Base-by-base conservation (phyloP, 2,888 invertebrate genomes). In the Drosophila pseudotakahashii region DNA sequence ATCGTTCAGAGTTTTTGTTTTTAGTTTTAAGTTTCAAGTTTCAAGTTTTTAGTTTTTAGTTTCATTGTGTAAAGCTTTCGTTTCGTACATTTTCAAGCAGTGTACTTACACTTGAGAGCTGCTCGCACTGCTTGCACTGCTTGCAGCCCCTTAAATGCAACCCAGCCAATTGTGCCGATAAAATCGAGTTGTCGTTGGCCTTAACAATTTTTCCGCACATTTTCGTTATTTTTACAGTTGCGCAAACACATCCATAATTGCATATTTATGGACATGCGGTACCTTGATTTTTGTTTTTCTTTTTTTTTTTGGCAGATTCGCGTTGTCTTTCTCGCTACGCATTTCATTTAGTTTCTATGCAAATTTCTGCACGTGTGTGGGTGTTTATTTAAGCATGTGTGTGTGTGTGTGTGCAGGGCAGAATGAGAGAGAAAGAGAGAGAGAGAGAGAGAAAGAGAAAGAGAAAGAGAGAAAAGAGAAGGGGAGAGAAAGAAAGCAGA, bases 1-100 rank as follows among this genome's bases (percentile, higher is more conserved):
- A 51, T 53, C 30, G 39, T 62, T 16, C 11, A 54, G 53, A 47
- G 45, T 81, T 19, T 19, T 19, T 2, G 19, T 19, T 19, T 19
- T 19, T 2, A 2, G 19, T 19, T 19, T 19, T 19, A 2, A 19
- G 19, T 2, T 19, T 19, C 2, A 19, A 19, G 19, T 19, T 19
- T 19, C 2, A 19, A 37, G 47, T 41, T 73, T 36, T 62, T 57
- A 52, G 53, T 42, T 63, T 67, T 72, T 37, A 37, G 37, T 54
- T 67, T 63, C 75, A 72, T 73, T 63, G 67, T 77, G 77, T 89
- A 89, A 89, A 85, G 89, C 88, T 85, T 87, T 77, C 76, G 81
- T 89, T 85, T 73, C 77, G 58, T 76, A 73, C n/a, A 45, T 70
- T 69, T 68, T 41, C 44, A 60, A 60, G 19, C 5, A 13, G 13